Base-by-base conservation (phyloP, 2,888 invertebrate genomes). In the Leptopilina drosophilae region DNA sequence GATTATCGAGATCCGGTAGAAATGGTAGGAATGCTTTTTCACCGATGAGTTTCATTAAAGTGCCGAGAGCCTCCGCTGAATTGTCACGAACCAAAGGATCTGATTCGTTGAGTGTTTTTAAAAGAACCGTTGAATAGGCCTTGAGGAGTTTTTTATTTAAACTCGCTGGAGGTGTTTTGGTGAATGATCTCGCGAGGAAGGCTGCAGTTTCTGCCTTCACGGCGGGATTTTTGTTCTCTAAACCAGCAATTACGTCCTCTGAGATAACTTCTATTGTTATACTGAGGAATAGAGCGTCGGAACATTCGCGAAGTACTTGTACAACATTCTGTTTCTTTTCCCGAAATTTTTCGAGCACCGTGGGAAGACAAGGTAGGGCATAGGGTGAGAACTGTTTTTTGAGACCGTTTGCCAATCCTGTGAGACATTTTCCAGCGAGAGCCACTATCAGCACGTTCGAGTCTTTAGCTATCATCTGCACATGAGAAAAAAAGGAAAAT, bases 271-370 rank as follows among this genome's bases (percentile, higher is more conserved):
- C 98, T 59, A 97, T 92, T 78, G 94, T 96, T 3, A 97, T 96
- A 95, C 98, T 94, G 77, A 94, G 93, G 91, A 96, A 98, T 83
- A 97, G 95, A 59, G 97, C 97, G 93, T 99, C 99, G 33, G 97
- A 95, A 6, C 98, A 97, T 81, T 99, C 98, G 77, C 97, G 93
- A 66, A 99, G 92, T 0, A 97, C 96, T 2, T 94, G 91, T 0
- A 99, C 98, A 0, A 99, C 98, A 88, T 95, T 96, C 2, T 95
- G 93, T 89, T 99, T 99, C 93, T 98, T 99, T 92, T 99, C 99
- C 88, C 98, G 98, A 90, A 99, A 99, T 92, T 99, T 99, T 88
- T 99, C 99, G 56, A 99, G 92, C 76, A 98, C 93, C 0, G 96
- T 93, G 9, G 96, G 94, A 1, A 97, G 93, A 86, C 96, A 96